A percentile compares a stretch with the other conserved stretches of the same genome.
Evolutionary conservation across 2,113 vertebrate species (phyloP).

Genomic region (Syngnathoides biaculeatus): DNA sequence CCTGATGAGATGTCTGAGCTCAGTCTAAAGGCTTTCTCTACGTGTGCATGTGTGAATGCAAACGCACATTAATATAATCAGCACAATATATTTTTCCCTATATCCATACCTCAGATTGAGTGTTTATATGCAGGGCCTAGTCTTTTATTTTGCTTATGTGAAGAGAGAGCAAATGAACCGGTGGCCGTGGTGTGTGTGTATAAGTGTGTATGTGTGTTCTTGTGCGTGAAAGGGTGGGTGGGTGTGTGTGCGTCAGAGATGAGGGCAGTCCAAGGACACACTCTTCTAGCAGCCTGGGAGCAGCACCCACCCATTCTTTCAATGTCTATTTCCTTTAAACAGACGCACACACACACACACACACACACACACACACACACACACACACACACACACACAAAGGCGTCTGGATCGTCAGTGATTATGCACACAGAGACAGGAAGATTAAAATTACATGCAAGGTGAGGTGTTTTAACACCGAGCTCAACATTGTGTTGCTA

Average conservation of each 20-base stretch:
- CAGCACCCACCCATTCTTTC: constrained; percentile 51
- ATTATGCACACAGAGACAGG: constrained; percentile 54
- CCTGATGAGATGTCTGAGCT: constrained; percentile 75
- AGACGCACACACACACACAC: too few species aligned
- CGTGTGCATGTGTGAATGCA: constrained; percentile 19
- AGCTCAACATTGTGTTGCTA: constrained; percentile 33
- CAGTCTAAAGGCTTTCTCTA: constrained; percentile 50
- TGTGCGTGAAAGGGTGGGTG: constrained; percentile 26
- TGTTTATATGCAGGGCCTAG: constrained; percentile 32
- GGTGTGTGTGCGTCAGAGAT: constrained; percentile 58
- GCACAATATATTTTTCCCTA: constrained; percentile 33
- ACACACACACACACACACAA: constrained; percentile 30
- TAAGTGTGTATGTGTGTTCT: constrained; percentile 11
- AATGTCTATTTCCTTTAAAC: constrained; percentile 19
- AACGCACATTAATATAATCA: constrained; percentile 11
- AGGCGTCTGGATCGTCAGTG: constrained; percentile 36
- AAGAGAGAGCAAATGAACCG: constrained; percentile 49
- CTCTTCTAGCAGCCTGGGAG: constrained; percentile 58
- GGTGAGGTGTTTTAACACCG: constrained; percentile 47
- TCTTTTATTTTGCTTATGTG: constrained; percentile 44
- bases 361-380: too few species aligned
- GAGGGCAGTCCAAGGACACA: constrained; percentile 77
- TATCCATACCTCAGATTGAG: constrained; percentile 29
- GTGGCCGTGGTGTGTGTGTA: constrained; percentile 19
- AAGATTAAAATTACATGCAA: constrained; percentile 57